Conservation (phyloP, 2,113 vertebrate species). For the Pungitius pungitius region DNA sequence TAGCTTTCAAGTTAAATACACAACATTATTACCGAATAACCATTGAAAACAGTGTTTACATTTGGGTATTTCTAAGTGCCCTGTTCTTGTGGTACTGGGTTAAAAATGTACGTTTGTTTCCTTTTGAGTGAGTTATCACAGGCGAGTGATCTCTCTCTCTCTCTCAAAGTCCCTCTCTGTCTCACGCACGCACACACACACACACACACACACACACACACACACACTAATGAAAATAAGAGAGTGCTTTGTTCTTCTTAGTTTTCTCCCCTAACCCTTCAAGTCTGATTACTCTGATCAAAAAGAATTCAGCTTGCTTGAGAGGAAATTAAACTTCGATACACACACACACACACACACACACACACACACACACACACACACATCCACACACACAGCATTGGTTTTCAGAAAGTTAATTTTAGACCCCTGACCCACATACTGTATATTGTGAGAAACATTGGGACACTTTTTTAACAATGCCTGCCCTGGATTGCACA, state of each 20-base stretch:
- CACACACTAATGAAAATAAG: slow-evolving; percentile 42
- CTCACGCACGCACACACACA: slow-evolving; percentile 11
- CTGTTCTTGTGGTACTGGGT: background rate
- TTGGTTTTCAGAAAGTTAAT: slow-evolving; percentile 44
- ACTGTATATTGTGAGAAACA: slow-evolving; percentile 15
- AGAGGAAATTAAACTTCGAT: slow-evolving; percentile 61
- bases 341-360: slow-evolving; percentile 12
- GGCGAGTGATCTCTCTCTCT: slow-evolving; percentile 14
- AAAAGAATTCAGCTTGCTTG: slow-evolving; percentile 54
- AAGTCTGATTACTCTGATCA: slow-evolving; percentile 61
- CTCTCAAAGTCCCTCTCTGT: too few species aligned
- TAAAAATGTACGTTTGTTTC: background rate
- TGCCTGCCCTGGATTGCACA: background rate
- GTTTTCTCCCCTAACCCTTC: slow-evolving; percentile 12
- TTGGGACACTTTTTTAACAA: slow-evolving; percentile 19
- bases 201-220: slow-evolving; percentile 11
- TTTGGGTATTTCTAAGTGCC: background rate
- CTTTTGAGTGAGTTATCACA: slow-evolving; percentile 22
- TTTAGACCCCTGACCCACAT: slow-evolving; percentile 60
- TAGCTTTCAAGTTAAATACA: background rate
- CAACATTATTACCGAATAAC: background rate
- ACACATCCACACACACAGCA: slow-evolving; percentile 2
- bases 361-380: slow-evolving; percentile 5
- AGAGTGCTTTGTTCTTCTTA: slow-evolving; percentile 61
- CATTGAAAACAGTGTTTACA: slow-evolving; percentile 1